These are phyloP conservation scores for Prionailurus viverrinus DNA, from an alignment of 2,113 vertebrate genomes.

Conservation along the genomic window DNA sequence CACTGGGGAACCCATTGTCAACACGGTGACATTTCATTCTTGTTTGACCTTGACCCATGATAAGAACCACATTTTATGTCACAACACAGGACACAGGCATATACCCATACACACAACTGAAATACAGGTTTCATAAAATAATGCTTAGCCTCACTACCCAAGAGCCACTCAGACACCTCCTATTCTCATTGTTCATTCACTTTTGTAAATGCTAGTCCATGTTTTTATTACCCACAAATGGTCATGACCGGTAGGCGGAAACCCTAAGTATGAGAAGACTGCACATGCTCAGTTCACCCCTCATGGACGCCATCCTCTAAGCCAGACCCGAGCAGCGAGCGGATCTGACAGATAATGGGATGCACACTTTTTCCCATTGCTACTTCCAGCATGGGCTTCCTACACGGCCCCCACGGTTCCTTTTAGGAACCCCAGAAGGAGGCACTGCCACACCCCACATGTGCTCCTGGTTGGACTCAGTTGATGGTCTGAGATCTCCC, in stretches of 20 bases:
- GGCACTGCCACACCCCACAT: not conserved
- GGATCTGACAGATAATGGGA: not conserved
- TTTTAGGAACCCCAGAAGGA: not conserved
- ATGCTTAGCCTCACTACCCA: not conserved
- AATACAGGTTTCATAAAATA: not conserved
- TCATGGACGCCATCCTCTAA: not conserved
- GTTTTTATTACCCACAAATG: not conserved
- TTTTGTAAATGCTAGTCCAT: not conserved
- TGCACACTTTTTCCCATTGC: not conserved
- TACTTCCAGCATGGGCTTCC: not conserved
- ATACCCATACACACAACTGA: not conserved
- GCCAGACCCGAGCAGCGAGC: not conserved
- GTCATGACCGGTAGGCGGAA: not conserved
- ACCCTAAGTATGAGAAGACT: not conserved
- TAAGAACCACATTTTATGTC: not conserved
- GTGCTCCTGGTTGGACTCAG: not conserved
- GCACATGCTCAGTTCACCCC: not conserved
- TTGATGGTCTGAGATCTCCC: not conserved
- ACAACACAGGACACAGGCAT: not conserved
- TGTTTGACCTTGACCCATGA: not conserved
- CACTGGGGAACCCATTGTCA: not conserved
- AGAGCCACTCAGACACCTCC: not conserved
- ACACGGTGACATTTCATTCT: not conserved
- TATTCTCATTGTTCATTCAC: not conserved
- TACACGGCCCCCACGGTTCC: not conserved